Evolutionary conservation across 1,140 invertebrate species (phyloP).

Genomic region (Penaeus vannamei): DNA sequence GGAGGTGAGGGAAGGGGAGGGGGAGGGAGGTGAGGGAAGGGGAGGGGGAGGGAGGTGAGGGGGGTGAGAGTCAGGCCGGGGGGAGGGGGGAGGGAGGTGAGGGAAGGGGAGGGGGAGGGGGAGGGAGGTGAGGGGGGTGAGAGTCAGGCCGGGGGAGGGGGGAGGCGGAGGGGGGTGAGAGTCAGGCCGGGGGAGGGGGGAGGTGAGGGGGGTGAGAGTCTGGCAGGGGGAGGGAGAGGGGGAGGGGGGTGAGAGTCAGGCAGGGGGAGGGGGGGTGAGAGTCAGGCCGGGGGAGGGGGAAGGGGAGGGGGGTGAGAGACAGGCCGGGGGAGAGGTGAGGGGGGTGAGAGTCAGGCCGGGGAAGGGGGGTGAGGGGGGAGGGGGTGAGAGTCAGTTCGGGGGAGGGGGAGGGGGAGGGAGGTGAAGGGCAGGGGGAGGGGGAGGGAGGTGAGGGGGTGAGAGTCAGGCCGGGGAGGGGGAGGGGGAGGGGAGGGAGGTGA

Average conservation of each 20-base stretch:
- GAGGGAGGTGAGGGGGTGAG: too few relatives aligned
- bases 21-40: background rate
- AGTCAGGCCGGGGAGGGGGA: too few relatives aligned
- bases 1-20: background rate
- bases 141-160: background rate
- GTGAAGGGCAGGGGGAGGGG: background rate
- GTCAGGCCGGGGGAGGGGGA: too few relatives aligned
- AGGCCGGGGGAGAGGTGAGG: conserved; percentile 51
- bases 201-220: background rate
- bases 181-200: background rate
- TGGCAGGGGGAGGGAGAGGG: background rate
- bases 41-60: conserved; percentile 5
- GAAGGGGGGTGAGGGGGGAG: too few relatives aligned
- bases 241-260: background rate
- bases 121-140: too few relatives aligned
- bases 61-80: too few relatives aligned
- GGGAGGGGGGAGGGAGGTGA: too few relatives aligned
- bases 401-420: background rate
- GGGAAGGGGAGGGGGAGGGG: too few relatives aligned
- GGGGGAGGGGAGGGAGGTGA: too few relatives aligned
- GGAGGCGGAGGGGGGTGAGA: background rate
- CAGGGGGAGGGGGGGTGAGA: too few relatives aligned
- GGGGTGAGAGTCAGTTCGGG: background rate
- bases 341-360: background rate
- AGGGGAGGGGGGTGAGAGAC: too few relatives aligned